Evolutionary conservation across 2,113 vertebrate genomes (phyloP).

Genomic region (Microcebus lehilahytsara): DNA sequence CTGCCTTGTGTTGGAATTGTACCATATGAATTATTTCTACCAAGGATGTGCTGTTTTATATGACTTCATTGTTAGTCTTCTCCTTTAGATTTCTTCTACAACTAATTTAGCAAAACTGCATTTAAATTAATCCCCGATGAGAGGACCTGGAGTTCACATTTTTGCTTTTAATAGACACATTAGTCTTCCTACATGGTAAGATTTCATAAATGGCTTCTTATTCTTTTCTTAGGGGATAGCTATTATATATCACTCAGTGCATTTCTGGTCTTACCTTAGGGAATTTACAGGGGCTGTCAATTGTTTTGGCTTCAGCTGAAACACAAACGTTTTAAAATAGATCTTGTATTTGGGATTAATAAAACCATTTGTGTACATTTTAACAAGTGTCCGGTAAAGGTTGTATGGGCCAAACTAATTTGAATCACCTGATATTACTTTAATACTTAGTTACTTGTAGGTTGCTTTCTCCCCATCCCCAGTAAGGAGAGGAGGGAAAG

Average conservation of each 20-base stretch:
- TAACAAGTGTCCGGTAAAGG: slow-evolving; percentile 43
- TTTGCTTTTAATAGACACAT: slow-evolving; percentile 84
- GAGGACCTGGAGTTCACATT: slow-evolving; percentile 82
- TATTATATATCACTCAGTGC: slow-evolving; percentile 77
- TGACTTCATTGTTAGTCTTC: slow-evolving; percentile 74
- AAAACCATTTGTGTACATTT: slow-evolving; percentile 44
- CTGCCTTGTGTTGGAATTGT: slow-evolving; percentile 40
- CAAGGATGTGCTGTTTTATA: slow-evolving; percentile 68
- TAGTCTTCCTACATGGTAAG: slow-evolving; percentile 82
- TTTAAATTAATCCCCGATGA: slow-evolving; percentile 83
- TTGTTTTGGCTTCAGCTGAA: slow-evolving; percentile 61
- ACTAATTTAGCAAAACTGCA: slow-evolving; percentile 84
- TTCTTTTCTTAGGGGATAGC: slow-evolving; percentile 72
- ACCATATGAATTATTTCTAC: slow-evolving; percentile 47
- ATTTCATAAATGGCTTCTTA: slow-evolving; percentile 79
- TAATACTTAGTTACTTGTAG: slow-evolving; percentile 9
- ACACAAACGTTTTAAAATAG: slow-evolving; percentile 67
- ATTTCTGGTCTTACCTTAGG: slow-evolving; percentile 78
- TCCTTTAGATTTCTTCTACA: slow-evolving; percentile 71
- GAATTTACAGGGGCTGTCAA: slow-evolving; percentile 67
- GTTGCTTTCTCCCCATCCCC: background rate
- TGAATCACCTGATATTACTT: slow-evolving; percentile 59
- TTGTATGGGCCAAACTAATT: slow-evolving; percentile 58
- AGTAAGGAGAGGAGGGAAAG: background rate
- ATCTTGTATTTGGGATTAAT: slow-evolving; percentile 65